phyloP scores from a whole-genome alignment of 2,888 invertebrate genomes.

The Stenoptilia bipunctidactyla region DNA sequence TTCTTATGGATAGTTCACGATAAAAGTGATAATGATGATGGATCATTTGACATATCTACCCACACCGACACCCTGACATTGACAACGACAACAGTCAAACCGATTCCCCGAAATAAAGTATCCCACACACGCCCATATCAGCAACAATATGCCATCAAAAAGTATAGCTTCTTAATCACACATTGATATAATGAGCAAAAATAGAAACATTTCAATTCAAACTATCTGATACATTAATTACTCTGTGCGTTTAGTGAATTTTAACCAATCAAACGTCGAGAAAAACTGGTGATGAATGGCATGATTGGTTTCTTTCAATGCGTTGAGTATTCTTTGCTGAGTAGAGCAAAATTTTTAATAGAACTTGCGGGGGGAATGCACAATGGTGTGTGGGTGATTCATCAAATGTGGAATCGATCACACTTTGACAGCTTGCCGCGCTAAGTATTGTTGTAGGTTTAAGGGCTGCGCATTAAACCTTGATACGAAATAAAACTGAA shows the following conservation, averaged over 20 bases:
- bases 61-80: too few species aligned
- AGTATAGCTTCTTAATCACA: conserved; percentile 27
- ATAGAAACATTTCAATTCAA: background rate
- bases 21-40: too few species aligned
- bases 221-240: conserved; percentile 1
- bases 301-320: background rate
- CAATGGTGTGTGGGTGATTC: conserved; percentile 16
- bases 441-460: background rate
- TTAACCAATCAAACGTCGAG: background rate
- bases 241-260: conserved; percentile 1
- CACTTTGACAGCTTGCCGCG: conserved; percentile 7
- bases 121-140: conserved; percentile 7
- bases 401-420: conserved; percentile 29
- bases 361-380: background rate
- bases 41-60: too few species aligned
- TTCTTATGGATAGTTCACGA: too few species aligned
- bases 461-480: background rate
- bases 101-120: conserved; percentile 2
- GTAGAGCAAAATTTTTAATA: background rate
- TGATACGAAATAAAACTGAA: too few species aligned
- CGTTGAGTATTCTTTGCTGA: background rate
- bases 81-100: background rate
- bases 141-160: conserved; percentile 12
- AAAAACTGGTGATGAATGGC: background rate
- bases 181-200: conserved; percentile 9